Percentiles rank a stretch among this genome's conserved stretches.
Evolutionary conservation across 2,797 vertebrate species (phyloP).

Genomic region (Distichodus sexfasciatus): DNA sequence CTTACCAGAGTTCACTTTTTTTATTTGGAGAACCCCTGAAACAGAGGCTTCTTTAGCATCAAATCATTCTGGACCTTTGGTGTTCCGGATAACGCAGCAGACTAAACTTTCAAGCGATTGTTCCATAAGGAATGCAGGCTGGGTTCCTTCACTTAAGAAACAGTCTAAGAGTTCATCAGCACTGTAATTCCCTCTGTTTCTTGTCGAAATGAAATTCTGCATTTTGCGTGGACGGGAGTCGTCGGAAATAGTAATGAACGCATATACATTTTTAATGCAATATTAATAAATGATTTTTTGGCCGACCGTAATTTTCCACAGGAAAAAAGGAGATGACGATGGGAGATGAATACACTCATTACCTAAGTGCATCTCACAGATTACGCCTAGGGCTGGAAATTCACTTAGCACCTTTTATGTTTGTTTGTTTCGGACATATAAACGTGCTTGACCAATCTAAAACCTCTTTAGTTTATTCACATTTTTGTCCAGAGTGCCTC

Average conservation of each 20-base stretch:
- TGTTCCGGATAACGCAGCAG: too few species aligned
- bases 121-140: too few species aligned
- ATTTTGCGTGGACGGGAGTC: slow-evolving; percentile 60
- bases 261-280: slow-evolving; percentile 67
- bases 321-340: slow-evolving; percentile 37
- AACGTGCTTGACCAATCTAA: not conserved
- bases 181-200: not conserved
- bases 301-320: slow-evolving; percentile 58
- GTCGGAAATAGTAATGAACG: slow-evolving; percentile 64
- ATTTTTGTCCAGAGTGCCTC: not conserved
- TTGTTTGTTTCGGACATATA: too few species aligned
- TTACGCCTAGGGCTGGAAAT: slow-evolving; percentile 24
- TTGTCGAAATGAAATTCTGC: slow-evolving; percentile 56
- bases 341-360: slow-evolving; percentile 48
- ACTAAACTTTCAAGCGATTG: too few species aligned
- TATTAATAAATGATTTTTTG: slow-evolving; percentile 64
- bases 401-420: too few species aligned
- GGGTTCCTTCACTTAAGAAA: not conserved
- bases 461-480: not conserved
- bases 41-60: too few species aligned
- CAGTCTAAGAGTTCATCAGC: not conserved
- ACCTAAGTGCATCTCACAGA: slow-evolving; percentile 37
- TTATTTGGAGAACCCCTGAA: too few species aligned
- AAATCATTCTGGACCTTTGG: too few species aligned
- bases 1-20: too few species aligned